Conservation (phyloP, 2,113 vertebrate genomes). For the Amia ocellicauda region DNA sequence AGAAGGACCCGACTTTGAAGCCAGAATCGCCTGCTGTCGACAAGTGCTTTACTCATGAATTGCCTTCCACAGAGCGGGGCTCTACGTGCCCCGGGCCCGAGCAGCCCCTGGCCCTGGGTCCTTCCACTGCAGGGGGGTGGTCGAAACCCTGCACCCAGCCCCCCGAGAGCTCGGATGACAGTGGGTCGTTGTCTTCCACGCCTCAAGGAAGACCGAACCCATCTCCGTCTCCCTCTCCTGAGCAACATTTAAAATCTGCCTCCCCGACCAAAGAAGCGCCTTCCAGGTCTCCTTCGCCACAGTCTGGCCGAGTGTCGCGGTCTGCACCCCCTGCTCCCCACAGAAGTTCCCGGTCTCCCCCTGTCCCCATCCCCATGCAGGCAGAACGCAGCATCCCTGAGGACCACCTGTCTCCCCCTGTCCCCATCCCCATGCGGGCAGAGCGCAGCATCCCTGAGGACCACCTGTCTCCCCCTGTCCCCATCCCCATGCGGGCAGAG, state of each 20-base stretch:
- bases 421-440: no score
- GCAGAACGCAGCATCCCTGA: not conserved
- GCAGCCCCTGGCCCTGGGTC: no score
- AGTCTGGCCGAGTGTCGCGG: slow-evolving; percentile 25
- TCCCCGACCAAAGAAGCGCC: not conserved
- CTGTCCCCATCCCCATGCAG: no score
- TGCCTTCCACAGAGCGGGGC: slow-evolving; percentile 16
- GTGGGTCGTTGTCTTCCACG: no score
- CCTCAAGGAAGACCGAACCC: no score
- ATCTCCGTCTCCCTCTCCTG: not conserved
- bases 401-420: not conserved
- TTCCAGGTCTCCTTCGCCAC: slow-evolving; percentile 50
- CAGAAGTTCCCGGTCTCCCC: no score
- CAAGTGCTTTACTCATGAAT: slow-evolving; percentile 24
- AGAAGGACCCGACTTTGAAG: not conserved
- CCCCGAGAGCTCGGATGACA: not conserved
- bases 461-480: not conserved
- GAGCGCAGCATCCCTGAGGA: not conserved
- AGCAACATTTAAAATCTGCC: not conserved
- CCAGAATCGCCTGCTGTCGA: not conserved
- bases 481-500: no score
- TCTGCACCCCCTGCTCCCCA: slow-evolving; percentile 14
- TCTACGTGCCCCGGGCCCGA: not conserved
- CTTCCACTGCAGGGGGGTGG: no score
- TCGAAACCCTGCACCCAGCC: not conserved